Conservation (phyloP, 2,888 invertebrate genomes). For the Abscondita cerata region DNA sequence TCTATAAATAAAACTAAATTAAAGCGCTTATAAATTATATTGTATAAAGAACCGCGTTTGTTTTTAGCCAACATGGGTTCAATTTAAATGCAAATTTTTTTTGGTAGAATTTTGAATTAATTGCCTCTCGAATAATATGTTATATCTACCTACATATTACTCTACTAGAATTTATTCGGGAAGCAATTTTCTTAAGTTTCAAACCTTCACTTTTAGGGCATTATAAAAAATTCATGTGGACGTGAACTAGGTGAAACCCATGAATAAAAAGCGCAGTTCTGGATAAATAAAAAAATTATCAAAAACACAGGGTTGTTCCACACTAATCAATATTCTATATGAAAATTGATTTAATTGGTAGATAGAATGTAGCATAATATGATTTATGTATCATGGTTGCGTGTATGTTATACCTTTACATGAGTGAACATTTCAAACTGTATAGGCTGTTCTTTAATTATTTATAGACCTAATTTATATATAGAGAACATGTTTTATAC, state of each 20-base stretch:
- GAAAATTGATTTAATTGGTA: constrained; percentile 4
- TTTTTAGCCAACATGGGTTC: not conserved
- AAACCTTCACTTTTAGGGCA: no score
- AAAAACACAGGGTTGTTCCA: not conserved
- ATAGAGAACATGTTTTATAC: not conserved
- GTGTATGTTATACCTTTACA: constrained; percentile 6
- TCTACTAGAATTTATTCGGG: constrained; percentile 21
- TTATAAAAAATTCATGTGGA: constrained; percentile 1
- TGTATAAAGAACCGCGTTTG: not conserved
- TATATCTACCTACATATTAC: not conserved
- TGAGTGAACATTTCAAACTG: constrained; percentile 7
- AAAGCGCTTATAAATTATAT: not conserved
- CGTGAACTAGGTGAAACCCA: not conserved
- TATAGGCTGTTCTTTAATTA: not conserved
- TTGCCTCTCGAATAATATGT: constrained; percentile 2
- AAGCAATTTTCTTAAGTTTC: constrained; percentile 15
- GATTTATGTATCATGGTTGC: constrained; percentile 1
- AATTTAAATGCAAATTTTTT: constrained; percentile 6
- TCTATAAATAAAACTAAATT: not conserved
- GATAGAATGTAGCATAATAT: not conserved
- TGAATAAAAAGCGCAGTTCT: not conserved
- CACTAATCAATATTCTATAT: not conserved
- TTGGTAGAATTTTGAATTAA: constrained; percentile 2
- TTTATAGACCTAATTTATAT: constrained; percentile 4
- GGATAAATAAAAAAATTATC: not conserved